phyloP scores from a whole-genome alignment of 1,140 invertebrate genomes.

The Conus ventricosus region DNA sequence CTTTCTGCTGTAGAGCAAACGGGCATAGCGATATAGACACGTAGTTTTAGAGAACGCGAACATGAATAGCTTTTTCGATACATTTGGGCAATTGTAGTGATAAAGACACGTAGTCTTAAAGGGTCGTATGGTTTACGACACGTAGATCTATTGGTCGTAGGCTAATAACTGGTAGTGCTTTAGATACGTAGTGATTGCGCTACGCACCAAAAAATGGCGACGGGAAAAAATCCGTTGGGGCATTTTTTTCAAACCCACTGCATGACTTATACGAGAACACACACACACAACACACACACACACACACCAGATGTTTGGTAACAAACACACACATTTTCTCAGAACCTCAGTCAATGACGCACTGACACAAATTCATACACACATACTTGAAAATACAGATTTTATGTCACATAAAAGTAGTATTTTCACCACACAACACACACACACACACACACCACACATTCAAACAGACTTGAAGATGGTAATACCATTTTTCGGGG shows the following conservation, averaged over 20 bases:
- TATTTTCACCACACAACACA: neutral
- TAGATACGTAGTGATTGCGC: too few species aligned
- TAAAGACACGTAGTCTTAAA: too few species aligned
- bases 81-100: too few species aligned
- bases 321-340: neutral
- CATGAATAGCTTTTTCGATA: too few species aligned
- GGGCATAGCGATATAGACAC: too few species aligned
- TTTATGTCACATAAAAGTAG: neutral
- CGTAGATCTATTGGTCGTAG: too few species aligned
- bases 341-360: neutral
- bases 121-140: too few species aligned
- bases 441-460: neutral
- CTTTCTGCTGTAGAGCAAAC: too few species aligned
- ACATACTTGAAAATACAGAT: neutral
- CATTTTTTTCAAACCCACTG: neutral
- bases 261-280: neutral
- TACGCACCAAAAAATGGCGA: neutral
- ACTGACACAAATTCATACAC: neutral
- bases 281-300: neutral
- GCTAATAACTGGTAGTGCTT: too few species aligned
- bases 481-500: too few species aligned
- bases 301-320: neutral
- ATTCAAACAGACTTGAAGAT: neutral
- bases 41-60: too few species aligned
- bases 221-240: neutral